These are phyloP conservation scores for Cromileptes altivelis DNA, from an alignment of 2,113 vertebrate species.

Conservation along the genomic window DNA sequence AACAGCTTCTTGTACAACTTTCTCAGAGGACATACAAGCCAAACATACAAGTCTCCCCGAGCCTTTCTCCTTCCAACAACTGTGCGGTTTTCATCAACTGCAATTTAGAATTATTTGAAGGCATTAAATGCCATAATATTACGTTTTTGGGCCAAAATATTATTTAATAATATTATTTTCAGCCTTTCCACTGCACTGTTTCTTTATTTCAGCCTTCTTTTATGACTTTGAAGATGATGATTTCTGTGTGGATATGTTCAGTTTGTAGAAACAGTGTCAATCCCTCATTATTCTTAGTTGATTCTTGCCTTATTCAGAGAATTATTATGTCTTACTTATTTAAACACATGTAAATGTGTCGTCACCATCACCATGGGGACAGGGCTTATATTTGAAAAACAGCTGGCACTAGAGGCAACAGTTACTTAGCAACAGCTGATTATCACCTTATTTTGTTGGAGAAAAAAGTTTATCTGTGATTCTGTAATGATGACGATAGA, in stretches of 20 bases:
- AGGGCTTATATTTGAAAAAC: conserved; percentile 55
- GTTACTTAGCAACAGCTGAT: conserved; percentile 72
- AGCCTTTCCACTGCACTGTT: not conserved
- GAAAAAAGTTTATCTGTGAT: conserved; percentile 16
- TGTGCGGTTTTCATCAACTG: not conserved
- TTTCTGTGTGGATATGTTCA: not conserved
- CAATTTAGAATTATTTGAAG: not conserved
- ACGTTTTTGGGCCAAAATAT: not conserved
- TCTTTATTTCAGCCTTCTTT: not conserved
- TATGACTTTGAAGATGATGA: not conserved
- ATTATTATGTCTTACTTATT: not conserved
- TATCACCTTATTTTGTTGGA: conserved; percentile 25
- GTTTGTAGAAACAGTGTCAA: fast-evolving
- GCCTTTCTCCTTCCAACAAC: not conserved
- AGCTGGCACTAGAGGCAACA: conserved; percentile 40
- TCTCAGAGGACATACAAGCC: not conserved
- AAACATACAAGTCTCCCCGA: not conserved
- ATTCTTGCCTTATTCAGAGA: not conserved
- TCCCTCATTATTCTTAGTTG: not conserved
- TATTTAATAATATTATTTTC: too few relatives aligned
- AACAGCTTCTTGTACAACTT: not conserved
- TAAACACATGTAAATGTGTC: conserved; percentile 27
- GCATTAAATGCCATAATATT: not conserved
- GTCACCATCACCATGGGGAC: conserved; percentile 64
- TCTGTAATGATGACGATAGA: not conserved